These are phyloP conservation scores for Xerus rutilus DNA, from an alignment of 2,797 vertebrate genomes.

Conservation along the genomic window DNA sequence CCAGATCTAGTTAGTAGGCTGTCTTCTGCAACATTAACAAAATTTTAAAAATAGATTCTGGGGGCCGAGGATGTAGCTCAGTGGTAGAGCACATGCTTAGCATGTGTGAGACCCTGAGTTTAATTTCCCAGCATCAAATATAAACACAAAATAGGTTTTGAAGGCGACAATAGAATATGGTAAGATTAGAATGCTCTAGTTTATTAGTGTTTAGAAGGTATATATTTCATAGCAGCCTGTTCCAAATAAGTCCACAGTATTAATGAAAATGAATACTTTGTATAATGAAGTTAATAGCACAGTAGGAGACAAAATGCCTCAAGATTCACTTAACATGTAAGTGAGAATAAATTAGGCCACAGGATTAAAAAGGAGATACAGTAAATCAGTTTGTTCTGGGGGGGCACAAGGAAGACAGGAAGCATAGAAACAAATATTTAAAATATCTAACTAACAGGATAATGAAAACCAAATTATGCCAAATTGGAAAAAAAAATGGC, in stretches of 20 bases:
- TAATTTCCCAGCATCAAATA: background rate
- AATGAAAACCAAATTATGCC: background rate
- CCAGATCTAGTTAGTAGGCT: background rate
- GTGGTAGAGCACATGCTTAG: background rate
- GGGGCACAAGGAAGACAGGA: background rate
- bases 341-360: background rate
- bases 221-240: background rate
- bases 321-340: background rate
- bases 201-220: background rate
- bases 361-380: background rate
- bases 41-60: background rate
- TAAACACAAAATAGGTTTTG: background rate
- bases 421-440: background rate
- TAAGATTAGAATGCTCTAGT: background rate
- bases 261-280: conserved; percentile 6
- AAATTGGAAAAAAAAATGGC: background rate
- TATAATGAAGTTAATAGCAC: background rate
- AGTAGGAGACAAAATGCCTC: background rate
- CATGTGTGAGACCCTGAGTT: background rate
- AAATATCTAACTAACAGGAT: background rate
- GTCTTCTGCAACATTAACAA: conserved; percentile 1
- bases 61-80: background rate
- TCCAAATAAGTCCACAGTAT: background rate
- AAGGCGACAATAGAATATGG: background rate
- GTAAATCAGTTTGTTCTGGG: background rate